Evolutionary conservation across 1,140 invertebrate genomes (phyloP).

Genomic region (Linepithema humile): DNA sequence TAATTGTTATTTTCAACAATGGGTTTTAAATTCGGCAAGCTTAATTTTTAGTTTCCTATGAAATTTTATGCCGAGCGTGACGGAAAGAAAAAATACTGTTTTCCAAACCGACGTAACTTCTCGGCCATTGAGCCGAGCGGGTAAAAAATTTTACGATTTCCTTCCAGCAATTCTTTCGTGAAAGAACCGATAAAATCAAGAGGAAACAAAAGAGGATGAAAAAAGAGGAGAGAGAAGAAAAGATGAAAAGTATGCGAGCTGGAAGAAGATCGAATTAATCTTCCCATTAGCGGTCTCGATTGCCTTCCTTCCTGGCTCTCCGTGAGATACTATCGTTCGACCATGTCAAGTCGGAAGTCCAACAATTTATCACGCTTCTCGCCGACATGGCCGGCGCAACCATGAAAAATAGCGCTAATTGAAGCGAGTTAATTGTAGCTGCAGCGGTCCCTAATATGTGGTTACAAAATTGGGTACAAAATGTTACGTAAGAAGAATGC

Average conservation of each 20-base stretch:
- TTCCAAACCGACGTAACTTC: conserved; percentile 13
- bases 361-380: conserved; percentile 65
- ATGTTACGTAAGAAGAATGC: neutral
- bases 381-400: conserved; percentile 14
- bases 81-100: neutral
- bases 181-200: conserved; percentile 15
- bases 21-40: conserved; percentile 14
- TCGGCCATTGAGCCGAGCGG: conserved; percentile 20
- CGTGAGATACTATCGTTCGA: conserved; percentile 45
- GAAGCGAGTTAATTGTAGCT: conserved; percentile 19
- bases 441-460: neutral
- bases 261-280: conserved; percentile 73
- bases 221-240: neutral
- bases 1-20: no score
- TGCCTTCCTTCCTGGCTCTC: conserved; percentile 29
- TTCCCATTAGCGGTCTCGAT: conserved; percentile 74
- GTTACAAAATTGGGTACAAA: neutral
- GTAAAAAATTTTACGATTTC: conserved; percentile 19
- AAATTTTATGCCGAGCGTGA: neutral
- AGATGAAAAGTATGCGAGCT: conserved; percentile 16
- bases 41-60: neutral
- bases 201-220: neutral
- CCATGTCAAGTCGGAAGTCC: conserved; percentile 59
- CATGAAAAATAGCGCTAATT: conserved; percentile 44
- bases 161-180: neutral